These are phyloP conservation scores for Choloepus didactylus DNA, from an alignment of 2,797 vertebrate species.

Conservation along the genomic window DNA sequence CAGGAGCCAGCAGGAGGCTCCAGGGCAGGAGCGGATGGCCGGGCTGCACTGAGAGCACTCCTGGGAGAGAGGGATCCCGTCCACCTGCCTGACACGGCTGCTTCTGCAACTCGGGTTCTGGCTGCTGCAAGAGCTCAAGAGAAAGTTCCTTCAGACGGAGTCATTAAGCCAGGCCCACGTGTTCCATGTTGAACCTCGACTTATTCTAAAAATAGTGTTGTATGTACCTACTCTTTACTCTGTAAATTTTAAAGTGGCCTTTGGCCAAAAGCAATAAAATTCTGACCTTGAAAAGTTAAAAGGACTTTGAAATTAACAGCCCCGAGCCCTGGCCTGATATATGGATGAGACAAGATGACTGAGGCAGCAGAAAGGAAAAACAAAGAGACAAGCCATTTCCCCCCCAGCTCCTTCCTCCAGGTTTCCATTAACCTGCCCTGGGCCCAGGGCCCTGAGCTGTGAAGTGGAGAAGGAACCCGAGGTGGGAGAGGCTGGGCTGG, in stretches of 20 bases:
- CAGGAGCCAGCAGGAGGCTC: background rate
- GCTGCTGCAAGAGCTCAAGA: fast-evolving
- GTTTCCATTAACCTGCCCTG: background rate
- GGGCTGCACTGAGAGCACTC: background rate
- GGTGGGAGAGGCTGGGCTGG: background rate
- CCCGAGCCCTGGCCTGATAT: fast-evolving
- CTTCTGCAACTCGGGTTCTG: fast-evolving
- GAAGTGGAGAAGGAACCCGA: no score
- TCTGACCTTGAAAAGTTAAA: slow-evolving; percentile 33
- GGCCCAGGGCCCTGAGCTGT: background rate
- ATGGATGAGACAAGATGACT: background rate
- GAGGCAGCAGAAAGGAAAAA: background rate
- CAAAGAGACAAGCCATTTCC: background rate
- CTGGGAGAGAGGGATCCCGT: background rate
- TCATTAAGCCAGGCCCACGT: fast-evolving
- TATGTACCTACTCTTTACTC: background rate
- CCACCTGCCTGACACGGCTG: fast-evolving
- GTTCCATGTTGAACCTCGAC: background rate
- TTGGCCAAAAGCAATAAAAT: slow-evolving; percentile 33
- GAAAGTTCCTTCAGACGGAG: fast-evolving
- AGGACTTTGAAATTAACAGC: slow-evolving; percentile 34
- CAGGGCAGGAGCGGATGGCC: fast-evolving
- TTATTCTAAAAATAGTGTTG: fast-evolving
- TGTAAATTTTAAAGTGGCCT: background rate
- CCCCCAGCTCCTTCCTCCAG: fast-evolving